A percentile compares a stretch with the other conserved stretches of the same genome.
Evolutionary conservation across 2,888 invertebrate species (phyloP).

Genomic region (Drosophila neonasuta): DNA sequence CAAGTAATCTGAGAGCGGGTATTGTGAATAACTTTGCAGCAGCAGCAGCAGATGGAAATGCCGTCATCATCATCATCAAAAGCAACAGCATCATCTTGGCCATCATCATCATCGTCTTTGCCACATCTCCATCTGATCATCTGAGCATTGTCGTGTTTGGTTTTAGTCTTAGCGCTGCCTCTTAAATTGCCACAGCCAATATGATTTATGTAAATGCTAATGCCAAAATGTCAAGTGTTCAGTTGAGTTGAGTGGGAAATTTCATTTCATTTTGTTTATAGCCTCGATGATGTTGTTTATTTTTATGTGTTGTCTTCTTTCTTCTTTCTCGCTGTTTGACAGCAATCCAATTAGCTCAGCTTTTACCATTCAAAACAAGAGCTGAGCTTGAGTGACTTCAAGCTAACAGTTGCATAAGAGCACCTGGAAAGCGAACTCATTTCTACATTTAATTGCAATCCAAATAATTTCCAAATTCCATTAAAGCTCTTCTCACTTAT

Average conservation of each 20-base stretch:
- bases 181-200: conserved; percentile 55
- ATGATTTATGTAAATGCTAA: conserved; percentile 74
- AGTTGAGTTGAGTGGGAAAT: conserved; percentile 42
- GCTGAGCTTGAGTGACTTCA: not conserved
- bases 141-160: conserved; percentile 41
- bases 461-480: too few relatives aligned
- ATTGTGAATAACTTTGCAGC: conserved; percentile 45
- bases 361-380: not conserved
- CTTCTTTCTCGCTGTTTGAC: conserved; percentile 1
- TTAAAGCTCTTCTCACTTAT: too few relatives aligned
- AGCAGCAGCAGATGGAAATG: conserved; percentile 39
- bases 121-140: conserved; percentile 11
- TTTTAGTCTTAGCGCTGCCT: conserved; percentile 37
- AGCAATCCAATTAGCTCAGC: conserved; percentile 28
- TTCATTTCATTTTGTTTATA: conserved; percentile 48
- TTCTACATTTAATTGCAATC: not conserved
- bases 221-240: conserved; percentile 71
- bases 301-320: conserved; percentile 11
- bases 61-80: conserved; percentile 40
- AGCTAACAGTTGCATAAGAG: conserved; percentile 1
- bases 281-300: conserved; percentile 19
- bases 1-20: conserved; percentile 45
- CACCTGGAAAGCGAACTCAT: not conserved
- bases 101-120: conserved; percentile 3
- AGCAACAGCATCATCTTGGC: conserved; percentile 8